Conservation (phyloP, 2,113 vertebrate genomes). For the Trichechus manatus region DNA sequence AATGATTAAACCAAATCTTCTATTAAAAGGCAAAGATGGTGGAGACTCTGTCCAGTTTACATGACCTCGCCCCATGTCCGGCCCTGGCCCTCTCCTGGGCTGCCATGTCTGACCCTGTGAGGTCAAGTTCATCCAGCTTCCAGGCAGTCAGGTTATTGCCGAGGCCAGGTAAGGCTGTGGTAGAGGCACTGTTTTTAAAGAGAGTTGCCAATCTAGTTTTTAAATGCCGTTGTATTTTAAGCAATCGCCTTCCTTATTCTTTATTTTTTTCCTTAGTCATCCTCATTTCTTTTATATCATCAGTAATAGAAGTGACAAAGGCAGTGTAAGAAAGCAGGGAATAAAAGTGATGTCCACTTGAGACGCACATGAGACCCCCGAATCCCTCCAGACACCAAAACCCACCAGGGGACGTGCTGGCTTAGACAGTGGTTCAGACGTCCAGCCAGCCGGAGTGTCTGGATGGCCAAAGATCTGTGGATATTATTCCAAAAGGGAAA, state of each 20-base stretch:
- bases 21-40: slow-evolving; percentile 70
- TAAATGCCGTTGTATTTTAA: not conserved
- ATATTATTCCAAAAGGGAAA: accelerated
- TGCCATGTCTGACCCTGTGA: accelerated
- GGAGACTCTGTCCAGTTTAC: slow-evolving; percentile 50
- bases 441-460: not conserved
- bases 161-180: not conserved
- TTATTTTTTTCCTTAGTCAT: not conserved
- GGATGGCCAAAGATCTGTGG: no score
- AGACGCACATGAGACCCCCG: not conserved
- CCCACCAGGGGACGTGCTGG: accelerated
- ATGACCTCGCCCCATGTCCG: not conserved
- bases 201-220: not conserved
- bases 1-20: slow-evolving; percentile 78
- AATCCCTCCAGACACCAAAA: not conserved
- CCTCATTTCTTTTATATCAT: not conserved
- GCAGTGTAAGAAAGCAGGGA: slow-evolving; percentile 15
- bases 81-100: not conserved
- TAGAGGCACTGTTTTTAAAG: not conserved
- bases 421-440: no score
- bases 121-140: accelerated
- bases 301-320: not conserved
- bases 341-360: not conserved
- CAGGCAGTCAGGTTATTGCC: not conserved
- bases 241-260: not conserved